Evolutionary conservation across 2,888 invertebrate genomes (phyloP), one percentile per base, ranked within the genome.

Genomic region (Drosophila leonis): DNA sequence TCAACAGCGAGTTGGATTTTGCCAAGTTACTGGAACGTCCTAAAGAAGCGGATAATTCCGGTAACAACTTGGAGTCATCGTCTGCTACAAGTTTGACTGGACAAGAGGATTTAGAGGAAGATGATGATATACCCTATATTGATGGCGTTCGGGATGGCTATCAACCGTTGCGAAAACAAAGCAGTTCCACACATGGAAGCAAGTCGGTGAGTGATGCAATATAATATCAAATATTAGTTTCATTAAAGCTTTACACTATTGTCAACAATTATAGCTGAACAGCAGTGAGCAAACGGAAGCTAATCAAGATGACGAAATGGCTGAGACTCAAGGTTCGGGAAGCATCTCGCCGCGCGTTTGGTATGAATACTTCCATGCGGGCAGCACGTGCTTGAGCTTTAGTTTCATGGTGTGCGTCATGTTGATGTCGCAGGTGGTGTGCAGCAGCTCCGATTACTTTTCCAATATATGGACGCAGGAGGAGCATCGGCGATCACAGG

Each of bases 371-470:
- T 94, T 94, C 44, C 85, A 86, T 1, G 92, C 94, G 4, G 94
- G 95, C 13, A 94, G 94, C 24, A 94, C 94, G 56, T 87, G 92
- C 1, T 91, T 92, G 48, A 90, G 93, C 10, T 91, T 95, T 0
- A 77, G 90, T 1, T 78, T 94, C 1, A 93, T 95, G 61, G 79
- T 94, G 0, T 35, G 94, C 0, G 90, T 94, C 0, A 94, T 94
- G 85, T 8, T 95, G 9, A 24, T 94, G n/a, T 94, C 95, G 0
- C 95, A 95, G 91, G 77, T 93, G 1, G 90, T 94, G 1, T 94
- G 94, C 39, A 95, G 95, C 78, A 94, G 94, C 1, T 94, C 94
- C 0, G 96, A 96, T 78, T 95, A 94, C 76, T 96, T 95, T 92
- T 93, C 95, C 0, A 94, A 94, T 66, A 94, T 94, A 75, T 95